Conservation (phyloP, 1,140 invertebrate species). For the Drosophila quadrilineata region DNA sequence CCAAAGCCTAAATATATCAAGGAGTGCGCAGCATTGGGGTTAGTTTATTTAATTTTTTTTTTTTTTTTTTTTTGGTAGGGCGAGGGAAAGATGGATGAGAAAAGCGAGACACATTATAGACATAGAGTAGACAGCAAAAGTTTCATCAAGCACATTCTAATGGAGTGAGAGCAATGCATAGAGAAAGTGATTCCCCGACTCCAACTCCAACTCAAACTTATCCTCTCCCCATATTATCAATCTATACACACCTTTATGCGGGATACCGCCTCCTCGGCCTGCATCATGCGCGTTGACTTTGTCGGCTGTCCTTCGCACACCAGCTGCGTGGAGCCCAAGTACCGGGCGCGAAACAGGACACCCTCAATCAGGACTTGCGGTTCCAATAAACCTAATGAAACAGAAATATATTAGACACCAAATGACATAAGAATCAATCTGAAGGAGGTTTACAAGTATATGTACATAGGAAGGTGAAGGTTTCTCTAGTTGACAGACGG, state of each 20-base stretch:
- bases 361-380: conserved; percentile 99
- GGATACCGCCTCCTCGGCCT: conserved; percentile 99
- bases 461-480: too few species aligned
- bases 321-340: conserved; percentile 98
- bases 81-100: conserved; percentile 10
- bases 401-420: too few species aligned
- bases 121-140: background rate
- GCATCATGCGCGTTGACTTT: conserved; percentile 99
- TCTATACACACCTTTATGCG: conserved; percentile 94
- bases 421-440: too few species aligned
- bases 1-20: conserved; percentile 62
- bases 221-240: too few species aligned
- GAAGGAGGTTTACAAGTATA: too few species aligned
- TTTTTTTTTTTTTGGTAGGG: too few species aligned
- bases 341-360: conserved; percentile 97
- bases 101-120: conserved; percentile 44
- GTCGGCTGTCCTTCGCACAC: conserved; percentile 99
- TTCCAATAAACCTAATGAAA: conserved; percentile 87
- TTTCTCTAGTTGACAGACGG: too few species aligned
- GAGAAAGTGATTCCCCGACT: too few species aligned
- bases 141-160: conserved; percentile 20
- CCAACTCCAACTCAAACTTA: too few species aligned
- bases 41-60: too few species aligned
- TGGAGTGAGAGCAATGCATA: background rate
- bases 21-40: conserved; percentile 48